Percentiles rank a stretch among this genome's conserved stretches.
These are phyloP conservation scores for Theretra japonica DNA, from an alignment of 2,888 invertebrate species.

Conservation along the genomic window DNA sequence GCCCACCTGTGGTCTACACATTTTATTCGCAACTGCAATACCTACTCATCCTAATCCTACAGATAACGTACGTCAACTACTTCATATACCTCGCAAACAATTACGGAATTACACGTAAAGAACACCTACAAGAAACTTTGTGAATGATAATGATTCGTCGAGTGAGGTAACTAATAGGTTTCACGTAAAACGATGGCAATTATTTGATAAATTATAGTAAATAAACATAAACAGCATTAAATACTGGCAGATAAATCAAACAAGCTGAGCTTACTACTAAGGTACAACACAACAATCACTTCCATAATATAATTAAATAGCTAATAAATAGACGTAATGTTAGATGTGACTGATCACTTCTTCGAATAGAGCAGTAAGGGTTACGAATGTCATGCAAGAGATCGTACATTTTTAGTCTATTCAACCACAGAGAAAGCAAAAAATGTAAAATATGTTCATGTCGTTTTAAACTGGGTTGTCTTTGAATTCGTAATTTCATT, in stretches of 20 bases:
- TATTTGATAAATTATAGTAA: conserved; percentile 22
- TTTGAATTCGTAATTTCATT: background rate
- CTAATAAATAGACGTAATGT: conserved; percentile 23
- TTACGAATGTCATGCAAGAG: conserved; percentile 20
- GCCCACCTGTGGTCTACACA: conserved; percentile 77
- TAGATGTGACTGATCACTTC: conserved; percentile 17
- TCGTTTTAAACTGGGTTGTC: background rate
- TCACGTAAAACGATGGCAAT: background rate
- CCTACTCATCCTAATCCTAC: conserved; percentile 27
- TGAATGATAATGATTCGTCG: background rate
- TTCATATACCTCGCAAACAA: background rate
- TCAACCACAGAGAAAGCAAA: conserved; percentile 23
- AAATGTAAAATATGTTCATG: conserved; percentile 20
- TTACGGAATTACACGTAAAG: conserved; percentile 8
- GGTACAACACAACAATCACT: conserved; percentile 65
- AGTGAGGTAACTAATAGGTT: conserved; percentile 1
- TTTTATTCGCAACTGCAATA: conserved; percentile 32
- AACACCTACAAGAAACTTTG: background rate
- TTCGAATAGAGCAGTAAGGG: conserved; percentile 17
- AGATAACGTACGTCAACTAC: conserved; percentile 18
- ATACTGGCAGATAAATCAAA: conserved; percentile 76
- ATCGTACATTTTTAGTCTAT: conserved; percentile 25
- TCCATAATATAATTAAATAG: conserved; percentile 31
- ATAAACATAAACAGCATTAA: conserved; percentile 58
- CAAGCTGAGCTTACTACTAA: conserved; percentile 71